Evolutionary conservation across 92 coral and sea anemone species (phyloP), one percentile per base, ranked within the genome.

Genomic region (Epizoanthus fatuus): DNA sequence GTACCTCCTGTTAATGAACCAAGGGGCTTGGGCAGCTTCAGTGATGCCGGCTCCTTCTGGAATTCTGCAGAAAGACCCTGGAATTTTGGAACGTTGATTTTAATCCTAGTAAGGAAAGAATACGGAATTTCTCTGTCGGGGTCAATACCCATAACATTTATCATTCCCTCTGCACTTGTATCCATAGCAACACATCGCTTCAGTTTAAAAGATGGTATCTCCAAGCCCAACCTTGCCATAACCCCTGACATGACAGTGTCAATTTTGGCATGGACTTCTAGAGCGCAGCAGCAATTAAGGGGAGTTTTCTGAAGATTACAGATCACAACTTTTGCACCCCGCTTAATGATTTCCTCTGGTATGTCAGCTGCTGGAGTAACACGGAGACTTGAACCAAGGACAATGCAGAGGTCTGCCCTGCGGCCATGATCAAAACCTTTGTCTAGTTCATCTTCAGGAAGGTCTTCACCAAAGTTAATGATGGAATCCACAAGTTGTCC

Each of bases 251-350:
- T 85, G 35, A 93, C 77, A 13, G 80, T 81, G 47, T 93, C 96
- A 63, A 86, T 93, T 29, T 81, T 86, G 13, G 94, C 64, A 59
- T 93, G 96, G 76, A 93, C 68, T 69, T 91, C 94, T 74, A 93
- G 25, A 4, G 96, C 89, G 75, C 96, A 93, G 6, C 19, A 63
- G n/a, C 64, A 63, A 80, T 91, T 93, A 8, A 93, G 66, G 13
- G 94, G 94, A 0, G 96, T 93, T 52, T 91, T 93, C 80, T 93
- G 96, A 7, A 93, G 87, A n/a, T 93, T 93, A 29, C 93, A 92
- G 4, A 91, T 93, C 3, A 91, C 96, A 7, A 93, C 80, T 57
- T 83, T 90, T 13, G 84, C 80, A 7, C 94, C 87, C 7, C 87
- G 89, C 13, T 68, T 58, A 4, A 93, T 91, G 22, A 93, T 83